Evolutionary conservation across 2,113 vertebrate genomes (phyloP).

Genomic region (Bubalus kerabau): DNA sequence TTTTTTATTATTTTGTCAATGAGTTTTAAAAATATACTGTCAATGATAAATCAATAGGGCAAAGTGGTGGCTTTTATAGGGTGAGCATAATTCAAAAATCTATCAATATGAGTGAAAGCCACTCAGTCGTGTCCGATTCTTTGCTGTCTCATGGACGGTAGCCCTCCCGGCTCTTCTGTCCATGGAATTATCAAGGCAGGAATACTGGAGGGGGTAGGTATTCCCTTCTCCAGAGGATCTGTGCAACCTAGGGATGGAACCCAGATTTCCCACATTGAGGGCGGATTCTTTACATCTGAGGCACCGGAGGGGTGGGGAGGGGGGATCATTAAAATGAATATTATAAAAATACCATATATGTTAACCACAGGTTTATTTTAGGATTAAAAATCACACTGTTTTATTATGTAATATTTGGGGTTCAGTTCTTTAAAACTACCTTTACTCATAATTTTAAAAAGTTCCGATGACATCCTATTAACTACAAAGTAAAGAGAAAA

Average conservation of each 20-base stretch:
- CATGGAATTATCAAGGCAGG: not conserved
- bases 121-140: fast-evolving
- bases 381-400: not conserved
- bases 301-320: fast-evolving
- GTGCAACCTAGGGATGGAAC: not conserved
- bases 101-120: not conserved
- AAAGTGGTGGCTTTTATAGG: not conserved
- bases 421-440: not conserved
- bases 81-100: not conserved
- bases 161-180: not conserved
- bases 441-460: not conserved
- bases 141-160: not conserved
- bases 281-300: fast-evolving
- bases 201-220: not conserved
- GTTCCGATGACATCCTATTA: not conserved
- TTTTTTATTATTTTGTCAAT: not conserved
- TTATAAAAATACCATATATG: not conserved
- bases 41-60: not conserved
- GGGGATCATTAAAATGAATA: not conserved
- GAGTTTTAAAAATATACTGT: not conserved
- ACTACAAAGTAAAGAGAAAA: not conserved
- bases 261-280: not conserved
- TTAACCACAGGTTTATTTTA: not conserved
- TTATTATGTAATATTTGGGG: not conserved
- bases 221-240: not conserved